Conservation (phyloP, 1,140 invertebrate genomes). For the Wiebesia pumilae region DNA sequence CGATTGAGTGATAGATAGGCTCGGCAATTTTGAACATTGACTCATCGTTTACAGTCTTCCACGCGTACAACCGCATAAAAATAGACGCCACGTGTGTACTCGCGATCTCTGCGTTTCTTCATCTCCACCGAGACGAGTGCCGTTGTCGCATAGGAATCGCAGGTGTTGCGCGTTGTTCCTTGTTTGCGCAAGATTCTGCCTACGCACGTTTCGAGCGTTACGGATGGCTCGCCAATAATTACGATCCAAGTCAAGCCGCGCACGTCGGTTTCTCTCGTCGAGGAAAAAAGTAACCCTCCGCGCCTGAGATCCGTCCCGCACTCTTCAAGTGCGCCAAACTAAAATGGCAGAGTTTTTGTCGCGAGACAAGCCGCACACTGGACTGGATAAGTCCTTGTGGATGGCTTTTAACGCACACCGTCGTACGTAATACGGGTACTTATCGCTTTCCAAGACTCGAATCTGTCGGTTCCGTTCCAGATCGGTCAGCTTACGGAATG, state of each 20-base stretch:
- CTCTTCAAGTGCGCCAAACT: neutral
- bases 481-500: constrained; percentile 56
- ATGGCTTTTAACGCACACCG: constrained; percentile 10
- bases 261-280: too few species aligned
- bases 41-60: too few species aligned
- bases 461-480: constrained; percentile 58
- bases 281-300: too few species aligned
- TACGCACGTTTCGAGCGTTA: neutral
- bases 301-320: neutral
- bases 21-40: too few species aligned
- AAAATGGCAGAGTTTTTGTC: neutral
- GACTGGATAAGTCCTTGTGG: constrained; percentile 19
- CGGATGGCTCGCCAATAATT: too few species aligned
- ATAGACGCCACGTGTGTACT: too few species aligned
- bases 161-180: neutral
- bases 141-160: neutral
- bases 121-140: too few species aligned
- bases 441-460: constrained; percentile 46
- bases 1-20: too few species aligned
- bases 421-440: constrained; percentile 25
- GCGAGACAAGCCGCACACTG: neutral
- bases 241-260: too few species aligned
- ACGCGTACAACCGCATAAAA: neutral
- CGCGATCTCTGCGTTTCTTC: too few species aligned
- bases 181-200: too few species aligned